Evolutionary conservation across 2,113 vertebrate species (phyloP).

Genomic region (Hypocryptadius cinnamomeus): DNA sequence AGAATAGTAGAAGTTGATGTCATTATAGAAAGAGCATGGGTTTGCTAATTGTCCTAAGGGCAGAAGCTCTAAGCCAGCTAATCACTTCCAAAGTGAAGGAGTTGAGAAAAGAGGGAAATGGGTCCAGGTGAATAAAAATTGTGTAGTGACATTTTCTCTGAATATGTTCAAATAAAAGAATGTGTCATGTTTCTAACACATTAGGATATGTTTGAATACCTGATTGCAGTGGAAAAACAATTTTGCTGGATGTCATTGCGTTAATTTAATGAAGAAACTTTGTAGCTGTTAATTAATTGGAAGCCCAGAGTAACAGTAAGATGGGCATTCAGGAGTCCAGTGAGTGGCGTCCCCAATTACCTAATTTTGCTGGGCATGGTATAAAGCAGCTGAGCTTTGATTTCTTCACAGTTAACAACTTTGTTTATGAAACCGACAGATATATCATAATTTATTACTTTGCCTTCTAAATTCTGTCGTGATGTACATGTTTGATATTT

Average conservation of each 20-base stretch:
- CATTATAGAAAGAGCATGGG: neutral
- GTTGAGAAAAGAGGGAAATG: neutral
- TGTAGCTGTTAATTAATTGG: slow-evolving; percentile 14
- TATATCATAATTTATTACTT: neutral
- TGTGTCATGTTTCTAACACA: neutral
- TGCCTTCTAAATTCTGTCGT: neutral
- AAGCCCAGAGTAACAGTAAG: neutral
- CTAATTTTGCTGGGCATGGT: neutral
- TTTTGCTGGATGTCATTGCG: neutral
- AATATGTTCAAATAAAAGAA: neutral
- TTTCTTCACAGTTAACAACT: slow-evolving; percentile 18
- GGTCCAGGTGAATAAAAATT: neutral
- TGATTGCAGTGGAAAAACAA: neutral
- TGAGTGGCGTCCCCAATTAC: slow-evolving; percentile 9
- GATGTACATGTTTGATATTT: neutral
- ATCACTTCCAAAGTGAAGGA: neutral
- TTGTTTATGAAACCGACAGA: slow-evolving; percentile 11
- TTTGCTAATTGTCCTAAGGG: neutral
- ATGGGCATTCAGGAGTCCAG: neutral
- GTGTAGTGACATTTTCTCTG: neutral
- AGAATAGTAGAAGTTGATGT: neutral
- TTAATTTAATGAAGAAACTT: slow-evolving; percentile 29
- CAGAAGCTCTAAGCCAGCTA: neutral
- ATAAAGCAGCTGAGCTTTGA: neutral
- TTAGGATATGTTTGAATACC: neutral